Conservation (phyloP, 2,113 vertebrate genomes). For the Mellivora capensis region DNA sequence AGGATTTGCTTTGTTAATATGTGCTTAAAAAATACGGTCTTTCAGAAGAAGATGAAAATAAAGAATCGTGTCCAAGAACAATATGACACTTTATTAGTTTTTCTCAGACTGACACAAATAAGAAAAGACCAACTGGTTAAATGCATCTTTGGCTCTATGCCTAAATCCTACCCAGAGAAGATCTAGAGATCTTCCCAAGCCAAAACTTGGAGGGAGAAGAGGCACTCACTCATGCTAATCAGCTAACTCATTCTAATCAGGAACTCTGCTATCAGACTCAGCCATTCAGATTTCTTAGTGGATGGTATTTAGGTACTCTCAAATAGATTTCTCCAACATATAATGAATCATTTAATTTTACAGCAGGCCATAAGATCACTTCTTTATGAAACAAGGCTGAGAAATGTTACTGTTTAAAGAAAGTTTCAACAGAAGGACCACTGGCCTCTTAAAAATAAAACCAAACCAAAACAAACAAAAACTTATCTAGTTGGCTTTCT, state of each 20-base stretch:
- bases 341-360: neutral
- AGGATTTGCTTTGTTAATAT: neutral
- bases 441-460: neutral
- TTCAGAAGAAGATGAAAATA: neutral
- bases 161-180: neutral
- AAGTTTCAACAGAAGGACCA: neutral
- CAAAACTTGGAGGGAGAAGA: neutral
- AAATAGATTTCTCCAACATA: neutral
- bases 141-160: neutral
- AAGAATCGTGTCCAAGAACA: neutral
- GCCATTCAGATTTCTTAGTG: neutral
- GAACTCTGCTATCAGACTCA: neutral
- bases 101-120: neutral
- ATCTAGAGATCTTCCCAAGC: neutral
- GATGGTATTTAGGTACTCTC: neutral
- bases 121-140: neutral
- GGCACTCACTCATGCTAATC: neutral
- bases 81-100: neutral
- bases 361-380: neutral
- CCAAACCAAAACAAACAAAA: neutral
- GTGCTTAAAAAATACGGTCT: neutral
- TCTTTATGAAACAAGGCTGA: neutral
- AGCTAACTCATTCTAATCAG: neutral
- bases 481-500: neutral
- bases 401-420: neutral